Base-by-base conservation (phyloP, 2,797 vertebrate genomes). In the Catharus ustulatus region DNA sequence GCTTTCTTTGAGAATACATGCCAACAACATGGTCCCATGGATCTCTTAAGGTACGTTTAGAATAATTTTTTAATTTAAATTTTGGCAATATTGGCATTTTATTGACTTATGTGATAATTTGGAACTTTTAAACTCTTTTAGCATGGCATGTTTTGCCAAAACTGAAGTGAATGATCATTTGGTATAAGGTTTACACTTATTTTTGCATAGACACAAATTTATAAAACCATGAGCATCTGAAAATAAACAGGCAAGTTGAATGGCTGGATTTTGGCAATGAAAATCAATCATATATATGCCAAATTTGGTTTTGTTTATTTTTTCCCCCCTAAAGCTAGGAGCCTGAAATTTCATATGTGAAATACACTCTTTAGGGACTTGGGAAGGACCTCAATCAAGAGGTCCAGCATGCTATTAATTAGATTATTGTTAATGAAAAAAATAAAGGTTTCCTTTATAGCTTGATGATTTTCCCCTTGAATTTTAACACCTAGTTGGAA, bases 1-100 rank as follows among this genome's bases (percentile, higher is more conserved):
- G 98, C 98, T 20, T 98, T 99, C 79, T 99, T 99, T 96, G 98
- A 99, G 89, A 98, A 97, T 43, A 93, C 97, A 4, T 97, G 97
- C 87, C 97, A 98, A 85, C 96, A 98, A 42, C 97, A 95, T 83
- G 96, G 81, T 77, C 98, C 99, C 10, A 94, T 98, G 87, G 98
- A 99, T 79, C 97, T 99, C 5, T 97, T 99, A 95, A 98, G 98
- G 99, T 99, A 98, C 13, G 89, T 85, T 67, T 94, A 36, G 11
- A 69, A 43, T 54, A 42, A 15, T 34, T 40, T 46, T 64, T 59
- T 4, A 27, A 9, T 23, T 46, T 48, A 49, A 45, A 27, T 64
- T 45, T 68, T 8, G 9, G 5, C n/a, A 51, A 19, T 61, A 12
- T 0, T 57, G 15, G 1, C 7, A 5, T 62, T 79, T 72, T 81